These are phyloP conservation scores for Zapus hudsonius DNA, from an alignment of 2,113 vertebrate species.

Conservation along the genomic window DNA sequence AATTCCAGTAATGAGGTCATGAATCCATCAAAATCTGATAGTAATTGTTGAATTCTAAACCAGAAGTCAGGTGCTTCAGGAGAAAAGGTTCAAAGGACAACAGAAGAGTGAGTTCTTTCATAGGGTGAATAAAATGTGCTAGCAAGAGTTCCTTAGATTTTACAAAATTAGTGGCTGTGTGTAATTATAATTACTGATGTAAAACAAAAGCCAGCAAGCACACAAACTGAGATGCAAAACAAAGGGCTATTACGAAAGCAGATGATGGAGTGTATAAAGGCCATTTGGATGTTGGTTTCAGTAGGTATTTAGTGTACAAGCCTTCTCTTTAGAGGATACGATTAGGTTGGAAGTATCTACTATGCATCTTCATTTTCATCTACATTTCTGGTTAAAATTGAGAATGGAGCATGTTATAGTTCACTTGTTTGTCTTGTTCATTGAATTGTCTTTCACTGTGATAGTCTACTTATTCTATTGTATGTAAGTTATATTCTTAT, in stretches of 20 bases:
- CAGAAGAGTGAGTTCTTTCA: not conserved
- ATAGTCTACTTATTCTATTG: not conserved
- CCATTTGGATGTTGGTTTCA: not conserved
- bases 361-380: not conserved
- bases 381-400: not conserved
- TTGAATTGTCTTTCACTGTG: not conserved
- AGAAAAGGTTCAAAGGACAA: not conserved
- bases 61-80: not conserved
- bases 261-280: not conserved
- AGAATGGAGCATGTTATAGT: not conserved
- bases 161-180: not conserved
- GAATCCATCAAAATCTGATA: not conserved
- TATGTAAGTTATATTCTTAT: not conserved
- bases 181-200: not conserved
- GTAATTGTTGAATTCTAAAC: not conserved
- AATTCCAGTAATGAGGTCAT: not conserved
- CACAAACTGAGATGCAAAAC: not conserved
- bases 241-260: not conserved
- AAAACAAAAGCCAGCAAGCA: not conserved
- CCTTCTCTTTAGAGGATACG: not conserved
- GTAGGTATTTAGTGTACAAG: not conserved
- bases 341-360: not conserved
- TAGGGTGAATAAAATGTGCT: not conserved
- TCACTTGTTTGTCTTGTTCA: not conserved
- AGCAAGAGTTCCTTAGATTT: not conserved